Conservation (phyloP, 2,113 vertebrate species). For the Isichthys henryi region DNA sequence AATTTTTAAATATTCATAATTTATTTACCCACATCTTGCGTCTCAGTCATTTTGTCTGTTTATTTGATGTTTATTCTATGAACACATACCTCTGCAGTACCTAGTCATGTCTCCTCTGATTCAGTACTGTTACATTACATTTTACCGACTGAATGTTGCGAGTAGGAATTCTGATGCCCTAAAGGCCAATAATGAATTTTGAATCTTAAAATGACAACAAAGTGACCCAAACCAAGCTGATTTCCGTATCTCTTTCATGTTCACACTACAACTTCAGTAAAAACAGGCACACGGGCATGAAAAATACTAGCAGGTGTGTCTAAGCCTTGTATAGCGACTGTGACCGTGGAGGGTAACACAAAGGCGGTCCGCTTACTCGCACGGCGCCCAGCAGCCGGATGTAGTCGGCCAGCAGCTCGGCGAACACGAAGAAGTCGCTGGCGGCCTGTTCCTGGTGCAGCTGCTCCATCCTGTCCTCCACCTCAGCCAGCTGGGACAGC, state of each 20-base stretch:
- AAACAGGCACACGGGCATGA: background rate
- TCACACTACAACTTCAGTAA: background rate
- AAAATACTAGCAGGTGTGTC: background rate
- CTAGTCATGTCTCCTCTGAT: background rate
- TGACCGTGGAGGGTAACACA: background rate
- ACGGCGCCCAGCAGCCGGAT: constrained; percentile 81
- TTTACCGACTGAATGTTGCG: background rate
- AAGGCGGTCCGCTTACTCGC: constrained; percentile 37
- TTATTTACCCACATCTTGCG: background rate
- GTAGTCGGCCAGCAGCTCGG: constrained; percentile 85
- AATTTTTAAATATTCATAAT: background rate
- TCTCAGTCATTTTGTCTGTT: background rate
- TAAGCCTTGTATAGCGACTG: background rate
- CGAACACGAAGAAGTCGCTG: constrained; percentile 85
- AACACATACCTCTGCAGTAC: background rate
- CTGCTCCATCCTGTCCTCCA: constrained; percentile 93
- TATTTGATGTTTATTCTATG: background rate
- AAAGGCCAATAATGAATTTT: background rate
- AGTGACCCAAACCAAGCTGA: background rate
- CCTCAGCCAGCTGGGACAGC: constrained; percentile 88
- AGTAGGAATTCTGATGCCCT: background rate
- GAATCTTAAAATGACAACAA: background rate
- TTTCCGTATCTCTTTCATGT: background rate
- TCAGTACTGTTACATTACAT: background rate
- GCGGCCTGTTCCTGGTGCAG: constrained; percentile 89